phyloP scores from a whole-genome alignment of 2,888 invertebrate genomes.

The Ramazzottius varieornatus region DNA sequence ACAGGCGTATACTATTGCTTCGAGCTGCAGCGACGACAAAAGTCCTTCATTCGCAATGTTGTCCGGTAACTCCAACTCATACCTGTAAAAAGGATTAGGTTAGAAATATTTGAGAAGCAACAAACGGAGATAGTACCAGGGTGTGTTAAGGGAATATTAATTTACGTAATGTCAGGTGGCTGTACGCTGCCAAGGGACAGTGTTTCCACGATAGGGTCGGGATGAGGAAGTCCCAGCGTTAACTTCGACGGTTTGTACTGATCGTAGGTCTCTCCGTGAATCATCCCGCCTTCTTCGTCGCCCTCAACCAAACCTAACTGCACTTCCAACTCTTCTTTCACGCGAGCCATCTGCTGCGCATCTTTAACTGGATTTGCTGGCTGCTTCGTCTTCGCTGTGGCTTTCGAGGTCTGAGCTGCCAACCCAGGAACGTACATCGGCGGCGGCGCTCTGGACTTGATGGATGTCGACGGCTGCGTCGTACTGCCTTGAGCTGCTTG shows the following conservation, averaged over 20 bases:
- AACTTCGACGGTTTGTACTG: background rate
- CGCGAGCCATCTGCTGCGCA: too few relatives aligned
- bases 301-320: background rate
- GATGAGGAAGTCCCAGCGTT: constrained; percentile 55
- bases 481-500: too few relatives aligned
- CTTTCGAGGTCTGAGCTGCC: too few relatives aligned
- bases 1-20: constrained; percentile 84
- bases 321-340: background rate
- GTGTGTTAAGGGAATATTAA: too few relatives aligned
- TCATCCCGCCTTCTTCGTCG: constrained; percentile 1
- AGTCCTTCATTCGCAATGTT: constrained; percentile 55
- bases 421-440: too few relatives aligned
- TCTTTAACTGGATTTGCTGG: too few relatives aligned
- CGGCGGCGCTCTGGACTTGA: too few relatives aligned
- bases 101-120: too few relatives aligned
- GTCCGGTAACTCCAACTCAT: constrained; percentile 38
- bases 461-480: too few relatives aligned
- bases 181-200: constrained; percentile 84
- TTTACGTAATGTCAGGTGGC: constrained; percentile 46
- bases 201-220: constrained; percentile 94
- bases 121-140: too few relatives aligned
- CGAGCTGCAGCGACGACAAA: constrained; percentile 79
- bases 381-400: too few relatives aligned
- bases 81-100: too few relatives aligned
- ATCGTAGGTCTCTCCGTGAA: background rate